Conservation (phyloP, 2,113 vertebrate species). For the Carassius gibelio region DNA sequence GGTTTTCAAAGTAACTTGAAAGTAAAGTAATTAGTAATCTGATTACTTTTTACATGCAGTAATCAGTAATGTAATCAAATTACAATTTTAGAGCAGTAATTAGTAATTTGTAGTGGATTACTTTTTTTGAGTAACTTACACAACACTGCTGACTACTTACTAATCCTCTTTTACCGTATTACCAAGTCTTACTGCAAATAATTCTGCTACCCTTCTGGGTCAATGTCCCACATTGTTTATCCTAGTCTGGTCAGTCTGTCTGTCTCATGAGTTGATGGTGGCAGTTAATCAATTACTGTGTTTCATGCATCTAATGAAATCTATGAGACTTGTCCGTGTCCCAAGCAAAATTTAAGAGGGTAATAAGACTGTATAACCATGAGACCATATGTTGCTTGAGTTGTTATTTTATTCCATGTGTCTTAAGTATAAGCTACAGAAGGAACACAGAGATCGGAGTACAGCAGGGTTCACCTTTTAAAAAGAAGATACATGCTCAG, state of each 20-base stretch:
- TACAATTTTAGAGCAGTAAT: too few species aligned
- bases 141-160: too few species aligned
- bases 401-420: conserved; percentile 33
- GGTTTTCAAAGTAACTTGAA: too few species aligned
- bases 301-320: conserved; percentile 40
- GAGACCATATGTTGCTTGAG: conserved; percentile 1
- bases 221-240: background rate
- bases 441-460: background rate
- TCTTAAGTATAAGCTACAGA: conserved; percentile 6
- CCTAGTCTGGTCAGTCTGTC: conserved; percentile 51
- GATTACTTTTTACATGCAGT: too few species aligned
- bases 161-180: conserved; percentile 1
- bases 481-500: conserved; percentile 10
- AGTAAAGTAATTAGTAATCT: too few species aligned
- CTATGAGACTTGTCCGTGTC: background rate
- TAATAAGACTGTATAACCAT: conserved; percentile 34
- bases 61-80: too few species aligned
- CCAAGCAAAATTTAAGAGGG: background rate
- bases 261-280: conserved; percentile 50
- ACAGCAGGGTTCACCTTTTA: background rate
- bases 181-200: background rate
- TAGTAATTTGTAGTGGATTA: too few species aligned
- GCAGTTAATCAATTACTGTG: conserved; percentile 64
- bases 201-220: background rate
- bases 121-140: too few species aligned